Conservation (phyloP, 2,113 vertebrate genomes). For the Colistium nudipinnis region DNA sequence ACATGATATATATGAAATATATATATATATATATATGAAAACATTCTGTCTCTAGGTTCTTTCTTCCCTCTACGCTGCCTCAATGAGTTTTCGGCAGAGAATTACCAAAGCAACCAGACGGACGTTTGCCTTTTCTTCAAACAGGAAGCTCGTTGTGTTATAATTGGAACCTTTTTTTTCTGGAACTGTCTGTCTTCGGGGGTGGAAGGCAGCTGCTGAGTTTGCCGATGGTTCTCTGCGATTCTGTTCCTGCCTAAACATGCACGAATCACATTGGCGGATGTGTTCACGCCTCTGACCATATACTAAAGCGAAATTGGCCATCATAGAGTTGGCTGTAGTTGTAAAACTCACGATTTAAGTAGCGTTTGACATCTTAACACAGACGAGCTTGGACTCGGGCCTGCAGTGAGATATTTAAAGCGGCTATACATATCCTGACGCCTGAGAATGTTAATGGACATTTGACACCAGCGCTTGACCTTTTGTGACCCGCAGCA, state of each 20-base stretch:
- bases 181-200: background rate
- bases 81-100: no score
- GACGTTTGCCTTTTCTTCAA: background rate
- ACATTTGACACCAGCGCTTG: background rate
- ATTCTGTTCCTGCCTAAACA: background rate
- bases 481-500: constrained; percentile 17
- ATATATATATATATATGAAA: no score
- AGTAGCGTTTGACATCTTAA: background rate
- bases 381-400: background rate
- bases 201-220: background rate
- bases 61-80: no score
- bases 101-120: background rate
- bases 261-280: background rate
- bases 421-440: background rate
- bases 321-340: background rate
- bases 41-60: no score
- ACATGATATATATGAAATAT: no score
- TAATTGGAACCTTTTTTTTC: background rate
- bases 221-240: no score
- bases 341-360: background rate
- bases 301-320: background rate
- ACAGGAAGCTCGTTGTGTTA: background rate
- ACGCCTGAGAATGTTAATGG: background rate
- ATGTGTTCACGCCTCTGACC: background rate
- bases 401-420: background rate